Percentiles rank a stretch among this genome's conserved stretches.
Evolutionary conservation across 2,113 vertebrate species (phyloP).

Genomic region (Sterrhoptilus dennistouni): DNA sequence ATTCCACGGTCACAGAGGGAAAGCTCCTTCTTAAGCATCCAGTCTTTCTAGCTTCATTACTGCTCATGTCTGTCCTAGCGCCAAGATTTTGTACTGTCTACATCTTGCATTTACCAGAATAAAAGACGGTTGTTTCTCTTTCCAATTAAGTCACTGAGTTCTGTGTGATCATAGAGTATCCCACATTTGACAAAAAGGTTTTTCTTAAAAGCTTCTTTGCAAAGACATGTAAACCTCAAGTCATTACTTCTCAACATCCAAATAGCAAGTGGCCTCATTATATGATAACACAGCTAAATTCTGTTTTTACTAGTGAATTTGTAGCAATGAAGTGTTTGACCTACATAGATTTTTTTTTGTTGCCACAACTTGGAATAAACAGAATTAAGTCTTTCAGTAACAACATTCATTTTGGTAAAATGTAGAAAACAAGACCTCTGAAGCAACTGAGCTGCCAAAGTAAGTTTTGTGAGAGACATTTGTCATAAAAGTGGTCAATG

Average conservation of each 20-base stretch:
- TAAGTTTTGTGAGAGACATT: not conserved
- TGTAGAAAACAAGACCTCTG: not conserved
- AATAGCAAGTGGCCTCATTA: not conserved
- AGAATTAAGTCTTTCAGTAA: not conserved
- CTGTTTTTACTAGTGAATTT: not conserved
- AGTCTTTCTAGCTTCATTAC: not conserved
- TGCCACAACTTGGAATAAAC: not conserved
- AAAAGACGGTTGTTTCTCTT: not conserved
- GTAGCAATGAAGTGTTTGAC: constrained; percentile 20
- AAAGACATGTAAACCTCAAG: not conserved
- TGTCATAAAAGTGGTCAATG: not conserved
- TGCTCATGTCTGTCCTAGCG: not conserved
- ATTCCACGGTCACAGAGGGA: not conserved
- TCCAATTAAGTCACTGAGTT: not conserved
- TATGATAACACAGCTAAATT: not conserved
- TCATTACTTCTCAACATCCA: not conserved
- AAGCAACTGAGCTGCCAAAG: not conserved
- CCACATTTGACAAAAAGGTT: not conserved
- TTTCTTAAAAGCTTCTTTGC: not conserved
- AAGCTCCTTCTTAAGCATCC: not conserved
- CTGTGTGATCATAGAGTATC: not conserved
- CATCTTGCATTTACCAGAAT: not conserved
- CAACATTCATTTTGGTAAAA: not conserved
- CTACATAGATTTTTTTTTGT: constrained; percentile 2
- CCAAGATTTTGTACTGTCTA: not conserved